A percentile compares a stretch with the other conserved stretches of the same genome.
These are phyloP conservation scores for Drosophila rellima DNA, from an alignment of 2,888 invertebrate species.

Conservation along the genomic window DNA sequence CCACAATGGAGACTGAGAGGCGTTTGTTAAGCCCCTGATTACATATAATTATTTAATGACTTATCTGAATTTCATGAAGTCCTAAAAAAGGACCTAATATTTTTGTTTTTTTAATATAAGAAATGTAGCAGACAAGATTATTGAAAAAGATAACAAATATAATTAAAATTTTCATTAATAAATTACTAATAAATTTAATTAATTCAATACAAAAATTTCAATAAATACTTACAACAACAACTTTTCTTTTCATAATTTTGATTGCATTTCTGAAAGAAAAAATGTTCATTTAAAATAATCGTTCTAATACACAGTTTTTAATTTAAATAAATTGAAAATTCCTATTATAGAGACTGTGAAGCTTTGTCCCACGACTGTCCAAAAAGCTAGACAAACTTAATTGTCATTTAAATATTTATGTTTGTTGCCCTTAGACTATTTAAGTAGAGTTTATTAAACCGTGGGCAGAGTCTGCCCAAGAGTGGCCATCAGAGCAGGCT, in stretches of 20 bases:
- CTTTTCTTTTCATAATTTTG: no score
- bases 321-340: background rate
- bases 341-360: background rate
- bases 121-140: background rate
- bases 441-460: background rate
- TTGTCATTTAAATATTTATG: constrained; percentile 33
- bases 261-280: no score
- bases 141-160: background rate
- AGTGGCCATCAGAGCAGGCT: constrained; percentile 14
- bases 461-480: background rate
- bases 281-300: no score
- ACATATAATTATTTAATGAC: background rate
- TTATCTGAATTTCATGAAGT: background rate
- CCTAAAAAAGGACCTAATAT: no score
- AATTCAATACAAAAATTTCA: no score
- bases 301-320: background rate
- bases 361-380: background rate
- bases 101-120: background rate
- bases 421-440: constrained; percentile 13
- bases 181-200: no score
- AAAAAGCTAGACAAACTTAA: constrained; percentile 11
- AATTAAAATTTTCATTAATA: background rate
- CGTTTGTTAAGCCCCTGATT: constrained; percentile 2
- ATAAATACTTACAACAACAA: no score
- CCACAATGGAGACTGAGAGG: background rate